These are phyloP conservation scores for Arbacia lixula DNA, from an alignment of 53 echinoderm and acorn worm species.

Conservation along the genomic window DNA sequence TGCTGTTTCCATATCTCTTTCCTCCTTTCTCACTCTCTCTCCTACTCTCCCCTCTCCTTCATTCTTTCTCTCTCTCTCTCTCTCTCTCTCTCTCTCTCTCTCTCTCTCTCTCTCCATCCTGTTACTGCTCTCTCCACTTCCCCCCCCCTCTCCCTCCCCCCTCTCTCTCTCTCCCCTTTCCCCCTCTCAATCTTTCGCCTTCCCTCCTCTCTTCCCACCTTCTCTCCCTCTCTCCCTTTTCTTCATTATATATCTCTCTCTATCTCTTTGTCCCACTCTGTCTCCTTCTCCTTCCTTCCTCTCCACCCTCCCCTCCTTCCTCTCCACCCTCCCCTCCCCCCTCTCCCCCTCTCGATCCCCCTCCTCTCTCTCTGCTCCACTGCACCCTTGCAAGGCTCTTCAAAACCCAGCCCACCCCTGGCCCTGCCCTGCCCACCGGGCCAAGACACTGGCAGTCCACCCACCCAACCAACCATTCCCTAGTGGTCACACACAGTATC, in stretches of 20 bases:
- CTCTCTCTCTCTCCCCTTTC: no score
- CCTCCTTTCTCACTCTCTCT: no score
- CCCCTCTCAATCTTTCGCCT: no score
- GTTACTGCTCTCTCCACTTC: no score
- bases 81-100: no score
- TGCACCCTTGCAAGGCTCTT: background rate
- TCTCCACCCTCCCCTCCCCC: background rate
- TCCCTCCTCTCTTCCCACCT: background rate
- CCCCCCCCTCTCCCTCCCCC: no score
- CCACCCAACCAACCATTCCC: background rate
- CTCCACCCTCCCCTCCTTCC: background rate
- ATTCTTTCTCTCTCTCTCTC: no score
- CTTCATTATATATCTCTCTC: background rate
- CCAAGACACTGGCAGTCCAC: background rate
- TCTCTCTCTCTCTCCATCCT: no score
- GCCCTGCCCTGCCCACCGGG: background rate
- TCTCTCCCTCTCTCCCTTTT: background rate
- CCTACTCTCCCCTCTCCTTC: no score
- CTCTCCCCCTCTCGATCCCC: constrained; percentile 4
- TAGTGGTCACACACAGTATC: background rate
- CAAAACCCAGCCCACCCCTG: background rate
- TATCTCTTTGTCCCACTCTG: background rate
- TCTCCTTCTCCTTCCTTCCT: background rate
- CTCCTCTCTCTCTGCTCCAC: background rate
- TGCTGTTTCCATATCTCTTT: no score